phyloP scores from a whole-genome alignment of 2,113 vertebrate genomes.

The Proteles cristata region DNA sequence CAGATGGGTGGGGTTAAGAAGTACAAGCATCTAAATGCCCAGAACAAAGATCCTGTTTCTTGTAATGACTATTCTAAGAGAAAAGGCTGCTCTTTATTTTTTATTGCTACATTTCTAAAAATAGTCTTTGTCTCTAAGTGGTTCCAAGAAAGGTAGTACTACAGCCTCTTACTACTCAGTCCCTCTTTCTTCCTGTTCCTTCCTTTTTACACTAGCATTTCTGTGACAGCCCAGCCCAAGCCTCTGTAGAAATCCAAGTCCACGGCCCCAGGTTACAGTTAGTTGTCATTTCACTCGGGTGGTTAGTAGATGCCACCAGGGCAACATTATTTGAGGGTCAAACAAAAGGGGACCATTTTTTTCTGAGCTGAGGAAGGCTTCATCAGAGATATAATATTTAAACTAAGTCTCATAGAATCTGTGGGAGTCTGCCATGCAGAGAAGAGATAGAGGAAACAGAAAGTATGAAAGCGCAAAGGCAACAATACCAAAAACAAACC shows the following conservation, averaged over 20 bases:
- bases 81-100: not conserved
- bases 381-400: not conserved
- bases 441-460: not conserved
- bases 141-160: not conserved
- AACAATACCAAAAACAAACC: not conserved
- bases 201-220: not conserved
- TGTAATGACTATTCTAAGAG: not conserved
- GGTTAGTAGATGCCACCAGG: not conserved
- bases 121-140: not conserved
- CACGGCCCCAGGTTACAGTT: not conserved
- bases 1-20: not conserved
- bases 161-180: not conserved
- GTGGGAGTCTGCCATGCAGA: not conserved
- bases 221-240: not conserved
- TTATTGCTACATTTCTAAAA: conserved; percentile 11
- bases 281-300: not conserved
- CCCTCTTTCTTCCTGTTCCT: not conserved
- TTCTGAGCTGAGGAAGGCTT: not conserved
- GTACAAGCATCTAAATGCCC: not conserved
- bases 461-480: not conserved
- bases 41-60: not conserved
- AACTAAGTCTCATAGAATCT: not conserved
- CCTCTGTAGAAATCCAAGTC: not conserved
- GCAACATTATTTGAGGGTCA: not conserved
- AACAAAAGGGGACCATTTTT: not conserved